These are phyloP conservation scores for Hippopotamus amphibius DNA, from an alignment of 2,113 vertebrate species.

Conservation along the genomic window DNA sequence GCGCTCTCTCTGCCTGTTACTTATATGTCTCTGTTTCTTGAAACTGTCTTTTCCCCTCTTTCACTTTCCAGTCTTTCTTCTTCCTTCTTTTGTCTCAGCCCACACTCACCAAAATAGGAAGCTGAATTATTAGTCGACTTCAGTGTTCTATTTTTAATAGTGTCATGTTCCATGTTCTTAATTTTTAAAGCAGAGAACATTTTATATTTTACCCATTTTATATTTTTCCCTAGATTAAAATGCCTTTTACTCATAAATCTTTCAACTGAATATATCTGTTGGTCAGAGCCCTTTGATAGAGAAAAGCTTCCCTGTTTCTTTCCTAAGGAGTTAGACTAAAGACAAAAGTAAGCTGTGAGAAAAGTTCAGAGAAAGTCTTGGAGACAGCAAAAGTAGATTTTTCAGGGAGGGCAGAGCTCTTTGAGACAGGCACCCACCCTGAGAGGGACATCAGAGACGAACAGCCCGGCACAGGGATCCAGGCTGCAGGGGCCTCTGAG, in stretches of 20 bases:
- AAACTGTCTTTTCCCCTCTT: neutral
- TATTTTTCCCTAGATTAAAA: constrained; percentile 15
- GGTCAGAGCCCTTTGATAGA: neutral
- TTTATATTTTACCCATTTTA: constrained; percentile 15
- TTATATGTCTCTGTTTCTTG: neutral
- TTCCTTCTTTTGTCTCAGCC: constrained; percentile 53
- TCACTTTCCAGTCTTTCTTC: constrained; percentile 1
- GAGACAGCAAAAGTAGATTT: neutral
- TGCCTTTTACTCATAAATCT: neutral
- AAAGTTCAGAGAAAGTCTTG: neutral
- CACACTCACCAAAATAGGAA: constrained; percentile 50
- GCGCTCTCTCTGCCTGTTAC: neutral
- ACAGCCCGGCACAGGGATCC: too few relatives aligned
- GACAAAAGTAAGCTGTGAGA: neutral
- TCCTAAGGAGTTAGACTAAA: neutral
- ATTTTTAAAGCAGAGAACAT: constrained; percentile 65
- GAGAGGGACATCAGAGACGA: too few relatives aligned
- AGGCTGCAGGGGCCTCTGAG: neutral
- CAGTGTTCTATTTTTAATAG: constrained; percentile 69
- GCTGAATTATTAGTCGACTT: constrained; percentile 67
- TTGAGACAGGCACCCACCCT: neutral
- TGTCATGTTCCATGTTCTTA: constrained; percentile 55
- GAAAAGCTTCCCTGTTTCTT: neutral
- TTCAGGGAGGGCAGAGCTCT: neutral
- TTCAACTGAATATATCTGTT: neutral